A percentile compares a stretch with the other conserved stretches of the same genome.
Evolutionary conservation across 2,888 invertebrate species (phyloP).

Genomic region (Chalcosyrphus nemorum): DNA sequence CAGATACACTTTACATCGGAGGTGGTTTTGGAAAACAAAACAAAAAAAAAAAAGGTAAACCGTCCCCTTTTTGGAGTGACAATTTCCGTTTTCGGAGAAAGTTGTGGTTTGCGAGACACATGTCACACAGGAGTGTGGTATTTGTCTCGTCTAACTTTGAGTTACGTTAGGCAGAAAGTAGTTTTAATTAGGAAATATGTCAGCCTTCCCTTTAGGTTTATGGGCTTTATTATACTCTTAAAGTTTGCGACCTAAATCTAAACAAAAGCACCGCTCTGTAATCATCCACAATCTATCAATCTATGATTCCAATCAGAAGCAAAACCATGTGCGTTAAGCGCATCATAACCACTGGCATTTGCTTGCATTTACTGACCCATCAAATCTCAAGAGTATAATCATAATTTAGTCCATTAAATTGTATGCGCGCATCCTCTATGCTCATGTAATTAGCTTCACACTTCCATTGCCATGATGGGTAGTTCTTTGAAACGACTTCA

Average conservation of each 20-base stretch:
- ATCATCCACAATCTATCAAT: too few species aligned
- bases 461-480: slow-evolving; percentile 14
- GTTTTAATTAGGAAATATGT: too few species aligned
- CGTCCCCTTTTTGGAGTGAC: not conserved
- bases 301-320: not conserved
- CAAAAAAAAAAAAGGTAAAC: not conserved
- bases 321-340: not conserved
- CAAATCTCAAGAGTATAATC: slow-evolving; percentile 14
- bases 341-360: not conserved
- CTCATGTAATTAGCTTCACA: slow-evolving; percentile 7
- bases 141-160: not conserved
- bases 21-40: slow-evolving; percentile 1
- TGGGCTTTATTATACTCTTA: too few species aligned
- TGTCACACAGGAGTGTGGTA: not conserved
- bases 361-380: slow-evolving; percentile 16
- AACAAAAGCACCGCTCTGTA: too few species aligned
- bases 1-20: slow-evolving; percentile 9
- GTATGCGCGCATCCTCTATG: not conserved
- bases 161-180: too few species aligned
- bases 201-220: too few species aligned
- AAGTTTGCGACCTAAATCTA: too few species aligned
- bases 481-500: slow-evolving; percentile 9
- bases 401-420: slow-evolving; percentile 22
- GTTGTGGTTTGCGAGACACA: not conserved
- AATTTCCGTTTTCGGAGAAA: slow-evolving; percentile 3